Base-by-base conservation (phyloP, 2,888 invertebrate genomes). In the Heliconius sara region DNA sequence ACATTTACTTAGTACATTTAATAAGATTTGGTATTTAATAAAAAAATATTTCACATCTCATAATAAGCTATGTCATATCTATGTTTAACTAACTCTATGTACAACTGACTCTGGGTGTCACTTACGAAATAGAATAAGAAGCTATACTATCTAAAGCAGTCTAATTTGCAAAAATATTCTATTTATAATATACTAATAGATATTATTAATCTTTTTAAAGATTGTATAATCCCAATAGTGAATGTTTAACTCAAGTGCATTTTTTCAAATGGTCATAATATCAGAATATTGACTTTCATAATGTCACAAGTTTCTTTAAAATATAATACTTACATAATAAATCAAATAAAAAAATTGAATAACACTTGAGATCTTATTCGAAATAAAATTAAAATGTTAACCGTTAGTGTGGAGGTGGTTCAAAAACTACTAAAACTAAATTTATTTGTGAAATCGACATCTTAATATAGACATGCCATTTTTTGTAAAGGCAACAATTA, bases 1-100 rank as follows among this genome's bases (percentile, higher is more conserved):
- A 81, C 57, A 60, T 80, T 68, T 39, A 70, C 68, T 68, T 68
- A 68, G 39, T 77, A 77, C 76, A 82, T 74, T 81, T 77, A 87
- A 86, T 82, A 82, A 87, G 84, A 87, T 91, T 91, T 91, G 91
- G 89, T 91, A 90, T 91, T 85, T 87, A 88, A 88, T 90, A 90
- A 86, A 91, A 90, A 92, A 92, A 92, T 90, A 91, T 85, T 87
- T 85, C 79, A 85, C 83, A 86, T 85, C 86, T 86, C 77, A 80
- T 83, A 79, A 83, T 83, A 76, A 82, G 68, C 78, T 80, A 80
- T 39, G n/a, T 68, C 68, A 68, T 63, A 81, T 63, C 71, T 77
- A 74, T 68, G 63, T 84, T 81, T 81, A 82, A 81, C 83, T 85
- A 84, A 84, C 67, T 72, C 83, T 86, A 84, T 86, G 83, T 84